These are phyloP conservation scores for Lithodes maja DNA, from an alignment of 2,888 invertebrate species.

Conservation along the genomic window DNA sequence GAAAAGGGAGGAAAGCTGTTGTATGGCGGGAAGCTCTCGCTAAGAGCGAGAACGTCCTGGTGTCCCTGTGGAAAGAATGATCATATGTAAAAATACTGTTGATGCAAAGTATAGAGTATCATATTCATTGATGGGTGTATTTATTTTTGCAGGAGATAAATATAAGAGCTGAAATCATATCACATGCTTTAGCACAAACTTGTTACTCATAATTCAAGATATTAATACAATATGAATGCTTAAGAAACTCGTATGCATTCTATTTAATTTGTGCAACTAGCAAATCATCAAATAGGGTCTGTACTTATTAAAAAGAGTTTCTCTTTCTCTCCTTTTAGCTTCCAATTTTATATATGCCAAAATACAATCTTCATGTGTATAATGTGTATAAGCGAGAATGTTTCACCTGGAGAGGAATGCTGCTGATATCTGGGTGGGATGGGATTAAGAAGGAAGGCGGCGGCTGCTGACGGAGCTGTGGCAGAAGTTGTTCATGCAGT, in stretches of 20 bases:
- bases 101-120: too few relatives aligned
- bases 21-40: not conserved
- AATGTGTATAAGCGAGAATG: not conserved
- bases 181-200: too few relatives aligned
- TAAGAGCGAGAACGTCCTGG: not conserved
- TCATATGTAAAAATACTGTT: too few relatives aligned
- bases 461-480: not conserved
- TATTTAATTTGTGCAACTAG: too few relatives aligned
- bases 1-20: not conserved
- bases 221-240: too few relatives aligned
- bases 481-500: slow-evolving; percentile 5
- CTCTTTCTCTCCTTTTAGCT: not conserved
- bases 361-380: not conserved
- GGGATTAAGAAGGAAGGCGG: not conserved
- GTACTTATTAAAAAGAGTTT: not conserved
- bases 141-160: too few relatives aligned
- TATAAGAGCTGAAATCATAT: too few relatives aligned
- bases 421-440: slow-evolving; percentile 9
- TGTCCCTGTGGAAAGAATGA: not conserved
- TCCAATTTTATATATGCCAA: not conserved
- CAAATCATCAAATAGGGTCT: too few relatives aligned
- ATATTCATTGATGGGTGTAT: too few relatives aligned
- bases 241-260: too few relatives aligned
- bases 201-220: too few relatives aligned
- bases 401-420: not conserved